Evolutionary conservation across 2,113 vertebrate species (phyloP).

Genomic region (Cyphomyrus plagiostoma): DNA sequence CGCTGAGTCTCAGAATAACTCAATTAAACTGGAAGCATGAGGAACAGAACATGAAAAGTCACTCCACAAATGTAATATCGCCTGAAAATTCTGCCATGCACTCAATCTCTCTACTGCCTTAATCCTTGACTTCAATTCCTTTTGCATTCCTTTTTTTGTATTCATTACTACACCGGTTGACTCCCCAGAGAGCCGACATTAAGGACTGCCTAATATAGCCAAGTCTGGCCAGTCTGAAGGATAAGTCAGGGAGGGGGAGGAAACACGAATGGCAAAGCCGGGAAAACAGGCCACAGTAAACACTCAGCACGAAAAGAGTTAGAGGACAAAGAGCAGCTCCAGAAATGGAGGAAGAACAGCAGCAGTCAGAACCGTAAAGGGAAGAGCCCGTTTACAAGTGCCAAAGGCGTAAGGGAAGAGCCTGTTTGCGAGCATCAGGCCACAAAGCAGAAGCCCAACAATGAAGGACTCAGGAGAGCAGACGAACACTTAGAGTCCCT

Average conservation of each 20-base stretch:
- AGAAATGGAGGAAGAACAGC: neutral
- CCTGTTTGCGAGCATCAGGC: neutral
- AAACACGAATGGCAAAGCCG: neutral
- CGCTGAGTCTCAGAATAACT: neutral
- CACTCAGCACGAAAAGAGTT: neutral
- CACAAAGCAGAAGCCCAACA: neutral
- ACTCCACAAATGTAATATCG: neutral
- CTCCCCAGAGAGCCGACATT: slow-evolving; percentile 14
- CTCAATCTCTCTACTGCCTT: neutral
- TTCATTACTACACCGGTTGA: neutral
- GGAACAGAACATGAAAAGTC: neutral
- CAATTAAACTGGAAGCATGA: neutral
- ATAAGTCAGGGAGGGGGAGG: neutral
- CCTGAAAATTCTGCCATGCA: neutral
- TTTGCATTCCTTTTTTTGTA: slow-evolving; percentile 4
- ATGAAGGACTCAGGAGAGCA: neutral
- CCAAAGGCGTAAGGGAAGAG: neutral
- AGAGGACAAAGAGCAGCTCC: neutral
- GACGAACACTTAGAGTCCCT: neutral
- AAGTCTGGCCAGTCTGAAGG: slow-evolving; percentile 10
- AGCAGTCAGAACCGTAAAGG: neutral
- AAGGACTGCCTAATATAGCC: slow-evolving; percentile 28
- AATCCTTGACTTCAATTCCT: neutral
- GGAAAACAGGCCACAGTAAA: neutral
- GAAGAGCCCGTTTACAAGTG: neutral